These are phyloP conservation scores for Argynnis bischoffii DNA, from an alignment of 2,888 invertebrate species.

Conservation along the genomic window DNA sequence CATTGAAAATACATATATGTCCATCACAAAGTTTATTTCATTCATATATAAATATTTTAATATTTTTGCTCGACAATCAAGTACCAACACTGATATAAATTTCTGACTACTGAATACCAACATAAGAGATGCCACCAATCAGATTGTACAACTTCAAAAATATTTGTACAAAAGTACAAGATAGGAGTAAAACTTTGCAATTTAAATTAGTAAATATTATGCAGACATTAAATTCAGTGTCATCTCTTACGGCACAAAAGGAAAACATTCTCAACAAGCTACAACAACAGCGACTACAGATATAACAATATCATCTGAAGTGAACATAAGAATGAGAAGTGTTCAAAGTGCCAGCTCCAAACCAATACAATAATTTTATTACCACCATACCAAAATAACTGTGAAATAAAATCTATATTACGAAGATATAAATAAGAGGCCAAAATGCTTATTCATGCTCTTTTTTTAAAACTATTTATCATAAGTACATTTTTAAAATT, in stretches of 20 bases:
- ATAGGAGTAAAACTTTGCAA: neutral
- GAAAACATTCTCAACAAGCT: constrained; percentile 36
- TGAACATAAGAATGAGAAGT: constrained; percentile 27
- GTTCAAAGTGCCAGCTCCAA: constrained; percentile 32
- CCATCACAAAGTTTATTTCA: constrained; percentile 70
- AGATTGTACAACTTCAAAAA: constrained; percentile 15
- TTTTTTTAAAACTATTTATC: constrained; percentile 5
- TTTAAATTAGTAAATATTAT: constrained; percentile 9
- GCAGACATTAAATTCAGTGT: constrained; percentile 12
- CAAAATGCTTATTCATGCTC: constrained; percentile 28
- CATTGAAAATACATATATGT: constrained; percentile 72
- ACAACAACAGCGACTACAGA: constrained; percentile 35
- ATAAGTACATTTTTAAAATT: neutral
- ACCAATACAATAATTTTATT: constrained; percentile 32
- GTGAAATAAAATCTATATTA: neutral
- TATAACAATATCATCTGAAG: constrained; percentile 32
- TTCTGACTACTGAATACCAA: constrained; percentile 29
- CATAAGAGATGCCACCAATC: constrained; percentile 34
- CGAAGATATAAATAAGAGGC: constrained; percentile 4
- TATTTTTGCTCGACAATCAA: constrained; percentile 30
- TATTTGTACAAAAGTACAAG: constrained; percentile 20
- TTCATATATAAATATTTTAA: constrained; percentile 52
- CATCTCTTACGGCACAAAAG: constrained; percentile 35
- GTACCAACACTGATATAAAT: constrained; percentile 28
- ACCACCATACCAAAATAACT: constrained; percentile 10